phyloP scores from a whole-genome alignment of 2,797 vertebrate genomes.

The Oreochromis mossambicus region DNA sequence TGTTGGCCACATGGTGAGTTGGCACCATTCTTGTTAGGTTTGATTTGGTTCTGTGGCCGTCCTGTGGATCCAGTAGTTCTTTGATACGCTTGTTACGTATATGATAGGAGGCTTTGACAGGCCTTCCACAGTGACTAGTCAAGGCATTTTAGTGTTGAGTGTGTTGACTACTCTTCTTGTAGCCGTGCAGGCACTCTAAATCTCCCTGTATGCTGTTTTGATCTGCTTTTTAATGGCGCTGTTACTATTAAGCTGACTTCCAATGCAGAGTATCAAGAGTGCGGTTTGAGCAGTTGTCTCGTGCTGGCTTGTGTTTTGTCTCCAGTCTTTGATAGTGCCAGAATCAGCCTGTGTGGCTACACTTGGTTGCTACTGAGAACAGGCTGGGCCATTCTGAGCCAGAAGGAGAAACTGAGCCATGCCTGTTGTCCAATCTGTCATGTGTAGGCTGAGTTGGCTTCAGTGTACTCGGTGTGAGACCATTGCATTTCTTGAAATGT shows the following conservation, averaged over 20 bases:
- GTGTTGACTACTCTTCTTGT: neutral
- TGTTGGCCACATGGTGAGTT: slow-evolving; percentile 86
- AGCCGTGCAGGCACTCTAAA: neutral
- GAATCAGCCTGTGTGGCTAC: slow-evolving; percentile 10
- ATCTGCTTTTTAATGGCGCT: neutral
- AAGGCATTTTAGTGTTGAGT: neutral
- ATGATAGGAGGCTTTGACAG: neutral
- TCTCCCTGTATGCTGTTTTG: neutral
- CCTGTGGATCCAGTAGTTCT: neutral
- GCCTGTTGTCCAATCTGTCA: slow-evolving; percentile 41
- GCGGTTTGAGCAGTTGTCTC: neutral
- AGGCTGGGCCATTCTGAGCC: slow-evolving; percentile 30
- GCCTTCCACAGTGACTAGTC: neutral
- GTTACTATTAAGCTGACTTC: neutral
- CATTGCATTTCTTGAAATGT: neutral
- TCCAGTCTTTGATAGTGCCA: neutral
- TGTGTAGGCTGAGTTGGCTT: slow-evolving; percentile 47
- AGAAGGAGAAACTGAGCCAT: slow-evolving; percentile 24
- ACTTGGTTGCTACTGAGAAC: slow-evolving; percentile 39
- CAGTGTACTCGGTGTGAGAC: neutral
- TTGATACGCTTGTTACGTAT: neutral
- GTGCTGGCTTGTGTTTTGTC: slow-evolving; percentile 1
- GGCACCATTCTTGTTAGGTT: neutral
- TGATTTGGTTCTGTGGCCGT: neutral
- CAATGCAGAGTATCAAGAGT: neutral